Base-by-base conservation (phyloP, 2,113 vertebrate genomes). In the Rhinoptilus africanus region DNA sequence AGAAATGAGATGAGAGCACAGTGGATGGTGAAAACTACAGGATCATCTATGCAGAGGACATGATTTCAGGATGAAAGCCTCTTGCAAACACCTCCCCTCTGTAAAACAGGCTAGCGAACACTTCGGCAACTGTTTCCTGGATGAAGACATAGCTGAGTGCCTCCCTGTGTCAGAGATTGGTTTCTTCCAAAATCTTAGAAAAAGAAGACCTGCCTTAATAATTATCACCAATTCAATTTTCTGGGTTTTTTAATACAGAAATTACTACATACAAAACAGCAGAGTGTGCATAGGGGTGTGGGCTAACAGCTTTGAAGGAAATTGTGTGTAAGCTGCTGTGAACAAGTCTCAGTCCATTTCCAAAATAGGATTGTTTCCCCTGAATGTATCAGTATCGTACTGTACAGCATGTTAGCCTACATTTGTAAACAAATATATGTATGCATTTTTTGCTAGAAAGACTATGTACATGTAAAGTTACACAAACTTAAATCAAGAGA, bases 341-440 rank as follows among this genome's bases (percentile, higher is more conserved):
- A 93, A 85, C 32, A 64, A 72, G 17, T 27, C 37, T 85, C 50
- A n/a, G 47, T n/a, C 13, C 10, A 2, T 78, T 95, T 92, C 62
- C 39, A 66, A 79, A 88, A 28, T 3, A 57, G 45, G n/a, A 34
- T 80, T 50, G 4, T 69, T 76, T 82, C 54, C 34, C 17, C 14
- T 82, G 23, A 59, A 28, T 68, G 9, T 47, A 14, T 63, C 21
- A 4, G 17, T n/a, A 22, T 88, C 0, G 0, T 79, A 32, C 50
- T 72, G 27, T 45, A 39, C 20, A 47, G 22, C 13, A 16, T 35
- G 14, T 76, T 84, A 18, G 30, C 19, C 45, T 45, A 4, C 35
- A 35, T 67, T 68, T 24, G 28, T 51, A 79, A 92, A 21, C 12
- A 77, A 81, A 68, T 47, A 14, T 4, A 37, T 39, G 1, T 63